Conservation (phyloP, 2,113 vertebrate genomes). For the Eclectus roratus region DNA sequence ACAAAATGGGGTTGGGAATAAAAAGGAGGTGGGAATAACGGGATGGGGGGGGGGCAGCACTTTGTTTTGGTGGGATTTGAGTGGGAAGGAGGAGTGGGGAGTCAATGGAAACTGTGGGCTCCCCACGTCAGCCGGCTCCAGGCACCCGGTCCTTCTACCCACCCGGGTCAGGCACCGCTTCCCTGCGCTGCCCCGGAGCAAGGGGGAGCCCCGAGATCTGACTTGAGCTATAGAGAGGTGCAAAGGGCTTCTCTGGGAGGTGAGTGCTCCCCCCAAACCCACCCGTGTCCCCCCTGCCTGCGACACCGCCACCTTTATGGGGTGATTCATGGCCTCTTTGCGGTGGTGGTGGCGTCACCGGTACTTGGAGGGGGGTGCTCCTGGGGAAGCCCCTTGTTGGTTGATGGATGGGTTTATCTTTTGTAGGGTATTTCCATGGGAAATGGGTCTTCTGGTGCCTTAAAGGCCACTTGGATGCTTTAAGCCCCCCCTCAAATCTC, state of each 20-base stretch:
- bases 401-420: background rate
- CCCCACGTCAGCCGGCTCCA: background rate
- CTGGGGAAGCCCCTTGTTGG: background rate
- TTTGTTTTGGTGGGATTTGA: background rate
- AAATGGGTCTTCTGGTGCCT: background rate
- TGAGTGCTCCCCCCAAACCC: background rate
- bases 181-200: background rate
- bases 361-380: background rate
- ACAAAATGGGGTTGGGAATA: background rate
- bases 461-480: background rate
- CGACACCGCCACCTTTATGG: background rate
- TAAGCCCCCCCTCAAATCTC: background rate
- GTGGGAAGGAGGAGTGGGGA: background rate
- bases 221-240: slow-evolving; percentile 79
- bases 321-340: background rate
- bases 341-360: background rate
- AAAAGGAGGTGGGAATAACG: background rate
- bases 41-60: background rate
- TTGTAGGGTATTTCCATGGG: background rate
- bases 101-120: background rate
- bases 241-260: slow-evolving; percentile 65
- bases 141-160: background rate
- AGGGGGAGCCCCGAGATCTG: background rate
- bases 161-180: background rate
- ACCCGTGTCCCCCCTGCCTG: rapidly evolving